A percentile compares a stretch with the other conserved stretches of the same genome.
Conservation (phyloP, 2,797 vertebrate genomes). For the Allobates femoralis region DNA sequence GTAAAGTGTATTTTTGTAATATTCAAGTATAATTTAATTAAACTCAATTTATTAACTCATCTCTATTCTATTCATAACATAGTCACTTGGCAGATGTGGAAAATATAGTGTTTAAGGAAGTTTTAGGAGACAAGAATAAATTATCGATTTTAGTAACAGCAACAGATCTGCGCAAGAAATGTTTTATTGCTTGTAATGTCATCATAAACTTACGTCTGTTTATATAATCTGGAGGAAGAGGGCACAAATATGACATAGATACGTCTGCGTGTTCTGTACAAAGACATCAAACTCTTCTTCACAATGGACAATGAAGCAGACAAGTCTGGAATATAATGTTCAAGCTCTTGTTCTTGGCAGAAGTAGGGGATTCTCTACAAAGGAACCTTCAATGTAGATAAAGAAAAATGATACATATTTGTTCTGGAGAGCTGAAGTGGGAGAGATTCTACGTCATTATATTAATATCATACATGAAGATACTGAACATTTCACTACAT, state of each 20-base stretch:
- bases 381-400: background rate
- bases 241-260: constrained; percentile 8
- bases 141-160: background rate
- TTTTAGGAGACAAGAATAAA: background rate
- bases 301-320: constrained; percentile 5
- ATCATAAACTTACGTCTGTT: background rate
- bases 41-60: no score
- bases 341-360: constrained; percentile 33
- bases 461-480: background rate
- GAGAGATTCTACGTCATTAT: constrained; percentile 4
- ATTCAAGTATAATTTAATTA: no score
- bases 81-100: no score
- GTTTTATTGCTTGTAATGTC: background rate
- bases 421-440: background rate
- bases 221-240: background rate
- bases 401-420: background rate
- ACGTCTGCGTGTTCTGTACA: background rate
- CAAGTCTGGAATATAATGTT: constrained; percentile 30
- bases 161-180: background rate
- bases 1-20: no score
- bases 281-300: background rate
- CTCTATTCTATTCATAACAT: no score
- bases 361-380: background rate
- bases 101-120: no score
- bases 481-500: background rate